phyloP scores from a whole-genome alignment of 1,140 invertebrate genomes.

The Leptestheria dahalacensis region DNA sequence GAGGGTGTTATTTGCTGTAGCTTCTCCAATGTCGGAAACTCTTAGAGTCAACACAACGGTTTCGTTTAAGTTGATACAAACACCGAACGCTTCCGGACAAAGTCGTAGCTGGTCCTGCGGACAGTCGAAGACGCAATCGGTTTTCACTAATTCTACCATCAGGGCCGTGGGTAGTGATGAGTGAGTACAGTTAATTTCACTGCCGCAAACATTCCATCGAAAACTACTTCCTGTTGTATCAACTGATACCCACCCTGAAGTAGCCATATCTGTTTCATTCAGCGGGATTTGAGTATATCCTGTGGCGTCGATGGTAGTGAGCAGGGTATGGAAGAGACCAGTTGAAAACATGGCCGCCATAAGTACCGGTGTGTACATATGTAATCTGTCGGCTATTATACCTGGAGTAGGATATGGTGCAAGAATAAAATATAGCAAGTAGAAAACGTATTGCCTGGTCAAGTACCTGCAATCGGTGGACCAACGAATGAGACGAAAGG shows the following conservation, averaged over 20 bases:
- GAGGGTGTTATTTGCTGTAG: not conserved
- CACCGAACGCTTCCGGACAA: not conserved
- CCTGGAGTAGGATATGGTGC: conserved; percentile 41
- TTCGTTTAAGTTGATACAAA: not conserved
- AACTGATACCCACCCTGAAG: not conserved
- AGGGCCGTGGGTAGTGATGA: not conserved
- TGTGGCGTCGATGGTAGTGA: conserved; percentile 28
- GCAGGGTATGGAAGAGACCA: conserved; percentile 51
- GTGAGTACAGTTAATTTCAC: not conserved
- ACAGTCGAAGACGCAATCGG: not conserved
- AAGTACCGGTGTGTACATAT: conserved; percentile 60
- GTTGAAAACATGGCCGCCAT: conserved; percentile 53
- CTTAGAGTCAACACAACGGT: not conserved
- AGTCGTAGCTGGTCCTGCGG: not conserved
- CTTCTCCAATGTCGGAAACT: not conserved
- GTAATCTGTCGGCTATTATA: conserved; percentile 62
- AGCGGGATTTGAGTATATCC: not conserved
- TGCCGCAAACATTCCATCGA: not conserved
- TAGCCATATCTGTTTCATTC: not conserved
- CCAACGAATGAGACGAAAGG: conserved; percentile 64
- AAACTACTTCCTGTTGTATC: not conserved
- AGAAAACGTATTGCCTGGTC: not conserved
- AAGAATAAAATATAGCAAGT: no score
- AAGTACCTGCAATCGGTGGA: conserved; percentile 53
- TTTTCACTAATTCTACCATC: not conserved